phyloP scores from a whole-genome alignment of 1,140 invertebrate genomes.

The Lerema accius region DNA sequence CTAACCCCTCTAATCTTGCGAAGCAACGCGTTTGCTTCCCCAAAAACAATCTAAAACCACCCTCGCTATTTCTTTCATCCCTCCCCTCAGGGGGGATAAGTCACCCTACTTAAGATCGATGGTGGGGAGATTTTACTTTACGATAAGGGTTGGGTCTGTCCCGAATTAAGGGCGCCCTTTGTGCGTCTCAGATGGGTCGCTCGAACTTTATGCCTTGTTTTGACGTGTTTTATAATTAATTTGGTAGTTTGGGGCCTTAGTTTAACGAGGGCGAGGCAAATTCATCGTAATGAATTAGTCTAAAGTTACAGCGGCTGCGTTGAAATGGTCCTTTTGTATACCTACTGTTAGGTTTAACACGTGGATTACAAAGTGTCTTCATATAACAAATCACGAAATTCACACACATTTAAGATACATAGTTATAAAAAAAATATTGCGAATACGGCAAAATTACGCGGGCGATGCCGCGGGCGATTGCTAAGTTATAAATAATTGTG shows the following conservation, averaged over 20 bases:
- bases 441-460: no score
- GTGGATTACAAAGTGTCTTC: no score
- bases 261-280: conserved; percentile 70
- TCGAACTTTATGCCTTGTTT: conserved; percentile 73
- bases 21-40: conserved; percentile 44
- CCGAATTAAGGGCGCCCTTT: conserved; percentile 72
- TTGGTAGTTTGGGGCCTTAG: conserved; percentile 77
- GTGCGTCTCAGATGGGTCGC: conserved; percentile 72
- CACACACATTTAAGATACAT: no score
- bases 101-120: conserved; percentile 80
- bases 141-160: conserved; percentile 67
- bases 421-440: no score
- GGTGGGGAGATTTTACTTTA: conserved; percentile 71
- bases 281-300: conserved; percentile 67
- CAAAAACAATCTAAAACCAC: conserved; percentile 52
- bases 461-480: no score
- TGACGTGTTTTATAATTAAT: conserved; percentile 81
- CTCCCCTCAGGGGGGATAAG: conserved; percentile 65
- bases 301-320: conserved; percentile 19
- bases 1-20: conserved; percentile 67
- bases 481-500: no score
- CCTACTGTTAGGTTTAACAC: no score
- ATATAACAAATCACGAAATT: no score
- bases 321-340: no score
- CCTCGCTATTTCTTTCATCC: conserved; percentile 72